Evolutionary conservation across 2,888 invertebrate species (phyloP).

Genomic region (Allophyes oxyacanthae): DNA sequence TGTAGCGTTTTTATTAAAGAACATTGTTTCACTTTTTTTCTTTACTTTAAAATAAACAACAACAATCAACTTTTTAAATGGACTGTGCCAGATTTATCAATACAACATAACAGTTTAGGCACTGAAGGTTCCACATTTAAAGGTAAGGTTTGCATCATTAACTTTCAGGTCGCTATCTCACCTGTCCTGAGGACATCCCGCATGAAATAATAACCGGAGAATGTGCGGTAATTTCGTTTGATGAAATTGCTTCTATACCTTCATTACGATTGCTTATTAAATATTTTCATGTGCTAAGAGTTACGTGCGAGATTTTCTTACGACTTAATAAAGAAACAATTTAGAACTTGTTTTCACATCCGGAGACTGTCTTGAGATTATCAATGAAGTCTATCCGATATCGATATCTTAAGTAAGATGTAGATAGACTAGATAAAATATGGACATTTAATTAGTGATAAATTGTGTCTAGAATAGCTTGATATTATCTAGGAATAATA

Average conservation of each 20-base stretch:
- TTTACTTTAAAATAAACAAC: too few relatives aligned
- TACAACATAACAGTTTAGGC: too few relatives aligned
- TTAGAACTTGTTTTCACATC: slow-evolving; percentile 1
- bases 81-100: too few relatives aligned
- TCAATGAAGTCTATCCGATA: slow-evolving; percentile 6
- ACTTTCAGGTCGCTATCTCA: slow-evolving; percentile 5
- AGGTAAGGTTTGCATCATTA: slow-evolving; percentile 8
- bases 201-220: slow-evolving; percentile 7
- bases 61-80: too few relatives aligned
- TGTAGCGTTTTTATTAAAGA: too few relatives aligned
- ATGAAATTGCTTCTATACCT: slow-evolving; percentile 7
- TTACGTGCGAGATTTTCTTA: slow-evolving; percentile 1
- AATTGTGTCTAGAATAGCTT: slow-evolving; percentile 3
- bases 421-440: slow-evolving; percentile 23
- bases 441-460: slow-evolving; percentile 17
- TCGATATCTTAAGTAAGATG: slow-evolving; percentile 20
- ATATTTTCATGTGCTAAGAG: slow-evolving; percentile 1
- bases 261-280: slow-evolving; percentile 7
- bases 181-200: slow-evolving; percentile 7
- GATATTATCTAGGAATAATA: slow-evolving; percentile 11
- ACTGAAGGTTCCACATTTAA: background rate
- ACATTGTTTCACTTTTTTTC: too few relatives aligned
- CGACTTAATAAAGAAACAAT: background rate
- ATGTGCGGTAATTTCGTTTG: slow-evolving; percentile 13
- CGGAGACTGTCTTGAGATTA: background rate